Evolutionary conservation across 2,888 invertebrate genomes (phyloP), one percentile per base, ranked within the genome.

Genomic region (Myopa tessellatipennis): DNA sequence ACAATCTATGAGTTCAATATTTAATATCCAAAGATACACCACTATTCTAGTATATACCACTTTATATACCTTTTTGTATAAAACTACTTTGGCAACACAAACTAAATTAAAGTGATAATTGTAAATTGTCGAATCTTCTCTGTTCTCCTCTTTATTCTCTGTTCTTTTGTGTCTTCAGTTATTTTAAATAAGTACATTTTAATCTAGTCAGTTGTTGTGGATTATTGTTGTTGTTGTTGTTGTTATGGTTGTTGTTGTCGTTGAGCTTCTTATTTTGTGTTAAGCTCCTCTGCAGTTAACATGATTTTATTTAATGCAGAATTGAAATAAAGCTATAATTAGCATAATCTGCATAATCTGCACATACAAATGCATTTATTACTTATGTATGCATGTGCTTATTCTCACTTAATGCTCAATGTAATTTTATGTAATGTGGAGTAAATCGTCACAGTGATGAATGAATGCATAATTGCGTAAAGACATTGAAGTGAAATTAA

Each of bases 381-480:
- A 26, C 45, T 16, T 36, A 65, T 14, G 26, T 65, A 65, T 16
- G 26, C 36, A 65, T 16, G 14, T 36, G 34, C 52, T 12, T 12
- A 14, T 14, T 52, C 52, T 52, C 65, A 26, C 36, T 65, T 65
- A 6, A n/a, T 65, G 36, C 50, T 50, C 40, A 14, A 40, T 26
- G 50, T 26, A 8, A 69, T 69, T 67, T 40, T 36, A 5, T 36
- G 26, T 18, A 38, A 67, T 40, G n/a, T 40, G 67, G 34, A 67
- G 18, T 69, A 50, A 45, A 26, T 50, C 50, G 50, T 69, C 50
- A 50, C 26, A 50, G 34, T 52, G 63, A 34, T 72, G 61, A 14
- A 58, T 67, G 70, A 65, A 71, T 77, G 74, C 70, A 63, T 74
- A 79, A 79, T 79, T 74, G 76, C 65, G 74, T 74, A 77, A 38